Evolutionary conservation across 2,797 vertebrate genomes (phyloP).

Genomic region (Neomorphus geoffroyi): DNA sequence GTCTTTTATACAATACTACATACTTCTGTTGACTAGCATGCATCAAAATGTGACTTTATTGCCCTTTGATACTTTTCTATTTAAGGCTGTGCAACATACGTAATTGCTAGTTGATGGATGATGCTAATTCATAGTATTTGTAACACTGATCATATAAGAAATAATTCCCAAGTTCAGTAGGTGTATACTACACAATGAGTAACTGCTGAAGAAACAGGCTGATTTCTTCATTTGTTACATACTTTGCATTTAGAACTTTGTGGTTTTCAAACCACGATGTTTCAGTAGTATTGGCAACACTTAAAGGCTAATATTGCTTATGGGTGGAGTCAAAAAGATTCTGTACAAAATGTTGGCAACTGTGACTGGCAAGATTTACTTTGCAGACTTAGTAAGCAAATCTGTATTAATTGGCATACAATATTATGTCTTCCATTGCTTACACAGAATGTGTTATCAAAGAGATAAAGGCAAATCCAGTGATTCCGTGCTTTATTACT

Average conservation of each 20-base stretch:
- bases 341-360: constrained; percentile 20
- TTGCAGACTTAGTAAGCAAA: constrained; percentile 4
- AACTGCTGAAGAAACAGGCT: background rate
- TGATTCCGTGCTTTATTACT: background rate
- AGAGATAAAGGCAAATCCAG: background rate
- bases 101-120: background rate
- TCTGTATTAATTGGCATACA: background rate
- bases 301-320: constrained; percentile 16
- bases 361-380: constrained; percentile 4
- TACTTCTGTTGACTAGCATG: background rate
- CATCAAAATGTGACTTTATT: background rate
- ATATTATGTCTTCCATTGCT: background rate
- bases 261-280: constrained; percentile 41
- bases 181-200: background rate
- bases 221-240: constrained; percentile 1
- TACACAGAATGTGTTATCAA: background rate
- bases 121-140: background rate
- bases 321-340: constrained; percentile 39
- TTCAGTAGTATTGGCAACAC: constrained; percentile 32
- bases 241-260: constrained; percentile 15
- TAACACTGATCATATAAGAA: background rate
- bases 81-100: background rate
- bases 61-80: background rate
- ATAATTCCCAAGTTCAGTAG: background rate
- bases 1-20: background rate